Evolutionary conservation across 1,140 invertebrate species (phyloP), one percentile per base, ranked within the genome.

Genomic region (Apis dorsata): DNA sequence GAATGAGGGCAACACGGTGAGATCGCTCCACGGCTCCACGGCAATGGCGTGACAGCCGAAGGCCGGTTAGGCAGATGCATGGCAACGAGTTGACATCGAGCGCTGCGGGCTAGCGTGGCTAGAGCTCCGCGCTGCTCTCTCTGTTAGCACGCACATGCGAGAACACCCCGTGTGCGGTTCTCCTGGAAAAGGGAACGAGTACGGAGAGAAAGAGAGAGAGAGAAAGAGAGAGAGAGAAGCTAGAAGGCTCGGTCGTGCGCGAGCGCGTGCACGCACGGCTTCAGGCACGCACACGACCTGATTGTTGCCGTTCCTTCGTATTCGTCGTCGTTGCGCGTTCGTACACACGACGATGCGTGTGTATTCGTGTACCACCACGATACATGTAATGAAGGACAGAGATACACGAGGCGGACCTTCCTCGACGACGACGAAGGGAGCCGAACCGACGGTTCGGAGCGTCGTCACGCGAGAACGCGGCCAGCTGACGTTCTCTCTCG

Each of bases 361-460:
- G 71, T 28, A 78, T 79, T 84, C 69, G 77, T 70, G 34, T 34
- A 34, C 71, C 77, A 83, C 84, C 79, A 88, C 81, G 79, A 87
- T 70, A 75, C 86, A 90, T 91, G 86, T 91, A 91, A 92, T 92
- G 91, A 92, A 88, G 89, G 87, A 90, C 87, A 91, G 88, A 91
- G 88, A 91, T 88, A 91, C 90, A 62, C 86, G 78, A 91, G 90
- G 90, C 87, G 91, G 89, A 85, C 34, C 5, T 85, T 63, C 89
- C 89, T 86, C 79, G 71, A 69, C 75, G 68, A 65, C 79, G 76
- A 81, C 72, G 77, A 76, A 79, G 85, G 86, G 85, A 91, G 69
- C 60, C 80, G 44, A 72, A 24, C 74, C 72, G 78, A 75, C 80
- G 83, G 84, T 78, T 83, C 85, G 86, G 83, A 88, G 89, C 90